Evolutionary conservation across 2,113 vertebrate genomes (phyloP), one percentile per base, ranked within the genome.

Genomic region (Nycticryphes semicollaris): DNA sequence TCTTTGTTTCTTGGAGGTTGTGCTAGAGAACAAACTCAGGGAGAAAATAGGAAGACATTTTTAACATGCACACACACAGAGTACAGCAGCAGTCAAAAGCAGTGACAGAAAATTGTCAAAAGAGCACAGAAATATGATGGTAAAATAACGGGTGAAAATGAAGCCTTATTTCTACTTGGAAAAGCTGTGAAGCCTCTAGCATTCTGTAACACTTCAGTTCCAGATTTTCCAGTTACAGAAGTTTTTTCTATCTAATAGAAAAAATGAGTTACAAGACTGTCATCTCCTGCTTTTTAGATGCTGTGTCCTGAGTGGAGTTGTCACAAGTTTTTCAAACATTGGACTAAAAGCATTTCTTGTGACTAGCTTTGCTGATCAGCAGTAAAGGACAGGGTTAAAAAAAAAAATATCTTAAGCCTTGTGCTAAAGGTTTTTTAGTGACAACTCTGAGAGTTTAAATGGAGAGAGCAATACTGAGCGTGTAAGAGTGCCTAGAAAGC

Each of bases 141-240:
- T 20, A 80, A 94, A 88, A 74, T 59, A 93, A 69, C 28, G 23
- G 3, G 25, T 85, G 67, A 73, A 95, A 96, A 80, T 77, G 14
- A 90, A 95, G 74, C 1, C 31, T 28, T 75, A 13, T 41, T 83
- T 76, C 25, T 94, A 93, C 93, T 17, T 91, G 59, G 37, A 50
- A 90, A 83, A 90, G 15, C 31, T 85, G 59, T 59, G 84, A 93
- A 85, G n/a, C 67, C 67, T 93, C 54, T 72, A 93, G 37, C 75
- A 88, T 70, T 85, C 43, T 91, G 74, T 90, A 94, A 50, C 14
- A 62, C 79, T 93, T 93, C 30, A 85, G 37, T 66, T 94, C 31
- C 67, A 39, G 37, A 86, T 88, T 93, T 92, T 54, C 77, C 84
- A 90, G 41, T 84, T 94, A 51, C 31, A 74, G 75, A n/a, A n/a